Base-by-base conservation (phyloP, 2,797 vertebrate genomes). In the Ptychobarbus kaznakovi region DNA sequence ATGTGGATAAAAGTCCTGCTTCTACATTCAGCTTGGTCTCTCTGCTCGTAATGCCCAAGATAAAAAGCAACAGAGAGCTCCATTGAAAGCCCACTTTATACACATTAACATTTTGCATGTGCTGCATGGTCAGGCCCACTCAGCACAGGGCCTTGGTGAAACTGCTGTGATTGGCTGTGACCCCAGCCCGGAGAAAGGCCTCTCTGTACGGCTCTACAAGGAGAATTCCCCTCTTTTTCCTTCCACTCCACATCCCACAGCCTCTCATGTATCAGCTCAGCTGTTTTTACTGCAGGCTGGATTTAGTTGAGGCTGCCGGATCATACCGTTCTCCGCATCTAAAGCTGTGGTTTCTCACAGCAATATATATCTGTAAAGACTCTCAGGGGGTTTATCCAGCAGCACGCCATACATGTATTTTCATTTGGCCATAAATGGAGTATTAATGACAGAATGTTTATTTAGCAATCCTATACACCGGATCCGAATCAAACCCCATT, bases 101-200 rank as follows among this genome's bases (percentile, higher is more conserved):
- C 76, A 76, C 84, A 80, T 89, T 85, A 88, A 78, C 84, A 88
- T 87, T 91, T 89, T 80, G 84, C 46, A 53, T 86, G 87, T 81
- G 69, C 82, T 85, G 74, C 80, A 70, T 58, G 42, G 77, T 61
- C 82, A 81, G 56, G 16, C 61, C 76, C 85, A 68, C 28, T 35
- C 42, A 68, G 76, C 76, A 69, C 72, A 80, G 83, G 56, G 86
- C 83, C 69, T 69, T 70, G 46, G 76, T 80, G 28, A 84, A 74
- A 79, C 51, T 3, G 25, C 74, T 81, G 25, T 40, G 77, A 61
- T 80, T 87, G 83, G 86, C 70, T 77, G 13, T 61, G 20, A n/a
- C 25, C 58, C 56, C 70, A 28, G 65, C 68, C 63, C 25, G 63
- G 82, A 86, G 85, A 89, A 88, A 70, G 81, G 70, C 44, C 51